Percentiles rank a stretch among this genome's conserved stretches.
Evolutionary conservation across 2,888 invertebrate genomes (phyloP).

Genomic region (Troides helena): DNA sequence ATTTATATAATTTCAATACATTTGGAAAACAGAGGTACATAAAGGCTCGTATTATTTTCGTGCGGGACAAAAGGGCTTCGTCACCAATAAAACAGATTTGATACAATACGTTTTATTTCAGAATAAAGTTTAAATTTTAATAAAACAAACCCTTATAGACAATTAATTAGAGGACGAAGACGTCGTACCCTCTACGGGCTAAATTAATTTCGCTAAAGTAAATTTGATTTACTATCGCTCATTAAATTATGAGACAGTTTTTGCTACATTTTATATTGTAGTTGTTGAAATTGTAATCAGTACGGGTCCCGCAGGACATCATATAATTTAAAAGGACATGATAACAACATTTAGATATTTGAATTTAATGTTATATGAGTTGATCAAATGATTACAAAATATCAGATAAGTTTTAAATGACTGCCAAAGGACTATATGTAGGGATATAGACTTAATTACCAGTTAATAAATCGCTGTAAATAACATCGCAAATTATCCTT

Average conservation of each 20-base stretch:
- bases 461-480: too few species aligned
- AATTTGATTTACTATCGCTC: conserved; percentile 1
- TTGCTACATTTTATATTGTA: background rate
- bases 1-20: too few species aligned
- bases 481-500: too few species aligned
- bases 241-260: background rate
- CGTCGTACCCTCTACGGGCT: background rate
- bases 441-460: too few species aligned
- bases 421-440: too few species aligned
- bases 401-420: too few species aligned
- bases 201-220: background rate
- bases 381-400: too few species aligned
- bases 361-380: background rate
- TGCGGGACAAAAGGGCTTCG: too few species aligned
- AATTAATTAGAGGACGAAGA: background rate
- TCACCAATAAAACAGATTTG: too few species aligned
- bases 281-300: background rate
- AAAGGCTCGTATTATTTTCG: too few species aligned
- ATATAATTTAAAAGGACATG: background rate
- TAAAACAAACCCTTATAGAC: background rate
- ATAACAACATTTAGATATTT: too few species aligned
- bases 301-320: background rate
- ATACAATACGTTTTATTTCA: background rate
- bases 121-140: background rate
- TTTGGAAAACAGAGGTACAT: too few species aligned